Conservation (phyloP, 1,140 invertebrate species). For the Papilio polyxenes region DNA sequence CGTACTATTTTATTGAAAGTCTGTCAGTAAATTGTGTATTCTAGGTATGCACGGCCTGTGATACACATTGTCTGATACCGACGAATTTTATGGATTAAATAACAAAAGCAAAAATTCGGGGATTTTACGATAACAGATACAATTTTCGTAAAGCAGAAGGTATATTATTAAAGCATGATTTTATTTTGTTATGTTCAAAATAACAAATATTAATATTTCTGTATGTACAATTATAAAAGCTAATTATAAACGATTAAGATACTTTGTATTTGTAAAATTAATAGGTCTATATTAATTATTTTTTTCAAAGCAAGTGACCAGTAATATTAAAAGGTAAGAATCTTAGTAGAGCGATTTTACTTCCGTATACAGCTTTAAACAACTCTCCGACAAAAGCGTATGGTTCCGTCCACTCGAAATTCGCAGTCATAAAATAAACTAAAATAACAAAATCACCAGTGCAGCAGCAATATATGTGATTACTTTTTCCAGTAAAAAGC, state of each 20-base stretch:
- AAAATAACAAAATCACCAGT: conserved; percentile 39
- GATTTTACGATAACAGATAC: not conserved
- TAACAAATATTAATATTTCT: not conserved
- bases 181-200: not conserved
- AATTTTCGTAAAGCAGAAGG: not conserved
- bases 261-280: no score
- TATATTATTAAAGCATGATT: not conserved
- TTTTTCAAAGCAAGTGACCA: no score
- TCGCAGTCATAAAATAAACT: conserved; percentile 38
- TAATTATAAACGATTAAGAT: no score
- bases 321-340: not conserved
- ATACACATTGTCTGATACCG: not conserved
- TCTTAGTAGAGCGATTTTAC: not conserved
- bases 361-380: no score
- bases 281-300: no score
- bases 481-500: conserved; percentile 44
- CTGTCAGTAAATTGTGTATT: conserved; percentile 3
- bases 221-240: no score
- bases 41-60: not conserved
- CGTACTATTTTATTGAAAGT: not conserved
- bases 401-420: conserved; percentile 38
- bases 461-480: conserved; percentile 49
- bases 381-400: not conserved
- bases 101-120: not conserved
- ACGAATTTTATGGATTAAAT: not conserved